Evolutionary conservation across 2,797 vertebrate genomes (phyloP).

Genomic region (Leptodactylus fallax): DNA sequence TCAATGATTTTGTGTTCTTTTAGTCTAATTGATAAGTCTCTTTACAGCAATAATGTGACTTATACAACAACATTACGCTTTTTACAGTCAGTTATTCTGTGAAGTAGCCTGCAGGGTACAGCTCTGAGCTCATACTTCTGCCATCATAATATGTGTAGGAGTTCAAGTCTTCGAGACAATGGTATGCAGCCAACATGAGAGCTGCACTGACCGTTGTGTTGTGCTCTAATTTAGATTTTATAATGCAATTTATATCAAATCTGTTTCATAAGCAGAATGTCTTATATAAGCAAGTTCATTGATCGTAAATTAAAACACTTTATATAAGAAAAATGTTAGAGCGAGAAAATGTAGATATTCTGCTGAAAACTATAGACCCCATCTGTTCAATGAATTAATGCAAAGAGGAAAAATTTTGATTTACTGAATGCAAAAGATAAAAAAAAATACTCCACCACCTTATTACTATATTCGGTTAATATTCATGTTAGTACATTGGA

Average conservation of each 20-base stretch:
- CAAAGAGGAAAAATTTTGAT: too few species aligned
- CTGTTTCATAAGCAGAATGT: background rate
- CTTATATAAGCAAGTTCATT: background rate
- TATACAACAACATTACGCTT: conserved; percentile 38
- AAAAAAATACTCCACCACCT: background rate
- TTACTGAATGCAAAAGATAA: background rate
- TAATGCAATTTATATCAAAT: background rate
- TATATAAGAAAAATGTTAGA: background rate
- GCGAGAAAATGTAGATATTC: background rate
- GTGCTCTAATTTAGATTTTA: background rate
- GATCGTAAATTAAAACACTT: background rate
- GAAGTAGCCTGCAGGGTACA: conserved; percentile 16
- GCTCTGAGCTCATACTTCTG: conserved; percentile 29
- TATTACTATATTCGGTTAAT: background rate
- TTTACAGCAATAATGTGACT: conserved; percentile 12
- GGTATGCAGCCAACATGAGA: background rate
- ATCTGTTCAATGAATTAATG: too few species aligned
- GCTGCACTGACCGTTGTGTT: background rate
- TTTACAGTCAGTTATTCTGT: background rate
- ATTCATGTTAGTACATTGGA: background rate
- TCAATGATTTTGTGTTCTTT: background rate
- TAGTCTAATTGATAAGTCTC: conserved; percentile 14
- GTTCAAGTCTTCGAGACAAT: background rate
- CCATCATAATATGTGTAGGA: background rate
- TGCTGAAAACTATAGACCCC: background rate